These are phyloP conservation scores for Fregata magnificens DNA, from an alignment of 2,113 vertebrate genomes.

Conservation along the genomic window DNA sequence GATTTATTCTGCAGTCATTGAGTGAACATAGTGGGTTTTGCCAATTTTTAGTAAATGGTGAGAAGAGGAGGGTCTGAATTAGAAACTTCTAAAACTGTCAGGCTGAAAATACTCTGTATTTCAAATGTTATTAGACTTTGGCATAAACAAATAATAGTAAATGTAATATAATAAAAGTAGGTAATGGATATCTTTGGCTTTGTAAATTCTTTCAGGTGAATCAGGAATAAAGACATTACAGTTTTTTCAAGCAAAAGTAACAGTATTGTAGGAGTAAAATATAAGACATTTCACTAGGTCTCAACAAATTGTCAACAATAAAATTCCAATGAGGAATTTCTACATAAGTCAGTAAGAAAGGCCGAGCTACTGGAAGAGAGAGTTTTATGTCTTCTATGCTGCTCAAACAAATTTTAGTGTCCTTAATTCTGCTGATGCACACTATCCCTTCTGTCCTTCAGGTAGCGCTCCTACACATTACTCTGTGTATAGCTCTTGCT, in stretches of 20 bases:
- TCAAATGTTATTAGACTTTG: neutral
- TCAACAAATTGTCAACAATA: neutral
- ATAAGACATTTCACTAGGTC: neutral
- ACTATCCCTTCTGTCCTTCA: neutral
- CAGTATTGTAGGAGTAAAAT: neutral
- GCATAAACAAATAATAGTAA: neutral
- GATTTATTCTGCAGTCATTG: neutral
- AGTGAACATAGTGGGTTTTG: neutral
- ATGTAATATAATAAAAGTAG: neutral
- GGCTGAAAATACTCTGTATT: neutral
- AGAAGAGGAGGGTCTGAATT: neutral
- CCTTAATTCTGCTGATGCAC: neutral
- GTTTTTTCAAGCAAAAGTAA: neutral
- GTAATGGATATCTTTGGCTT: neutral
- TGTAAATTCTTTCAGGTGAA: neutral
- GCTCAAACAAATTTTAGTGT: neutral
- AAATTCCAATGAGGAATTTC: neutral
- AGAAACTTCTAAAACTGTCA: neutral
- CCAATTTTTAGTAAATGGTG: neutral
- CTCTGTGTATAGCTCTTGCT: neutral
- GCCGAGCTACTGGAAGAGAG: neutral
- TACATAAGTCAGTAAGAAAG: neutral
- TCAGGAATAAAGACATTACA: neutral
- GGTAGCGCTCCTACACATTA: neutral
- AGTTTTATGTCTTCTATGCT: neutral